Evolutionary conservation across 2,888 invertebrate genomes (phyloP), one percentile per base, ranked within the genome.

Genomic region (Netelia virgata): DNA sequence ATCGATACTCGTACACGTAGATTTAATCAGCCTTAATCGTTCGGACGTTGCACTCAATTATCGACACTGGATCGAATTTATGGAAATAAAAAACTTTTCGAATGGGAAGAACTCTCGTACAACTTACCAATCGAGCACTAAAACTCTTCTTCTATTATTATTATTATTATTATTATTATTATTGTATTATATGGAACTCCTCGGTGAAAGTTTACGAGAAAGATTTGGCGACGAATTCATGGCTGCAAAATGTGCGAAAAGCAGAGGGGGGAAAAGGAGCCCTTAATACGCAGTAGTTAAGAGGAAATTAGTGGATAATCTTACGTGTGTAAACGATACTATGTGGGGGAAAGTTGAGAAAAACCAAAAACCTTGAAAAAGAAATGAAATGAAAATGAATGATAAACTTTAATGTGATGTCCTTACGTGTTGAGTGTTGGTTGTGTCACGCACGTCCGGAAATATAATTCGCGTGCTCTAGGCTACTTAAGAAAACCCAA

Each of bases 391-490:
- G 23, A 57, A 18, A 18, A 70, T 23, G 36, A 70, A 70, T 61
- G 50, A 53, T 20, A 84, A 83, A 85, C 89, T 88, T 90, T 70
- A 85, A 89, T 91, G 90, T 91, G 89, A 90, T 89, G 89, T 91
- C 84, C 82, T 84, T 91, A 87, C 82, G 83, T 91, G 89, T 91
- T 91, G 88, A 87, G 86, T 91, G 89, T 91, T 91, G 87, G 88
- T 86, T 84, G 88, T 89, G 85, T 86, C 87, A 76, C 87, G 83
- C 85, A 85, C 72, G 83, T 73, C 78, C 61, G 75, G 63, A 85
- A 76, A 81, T 76, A 72, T 72, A 77, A 66, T 76, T 53, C 59
- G 66, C 80, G 83, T 80, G 75, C 61, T 55, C 47, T 72, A 75
- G 72, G 20, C 75, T 80, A 81, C 63, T 63, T 63, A 47, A 55